phyloP scores from a whole-genome alignment of 2,888 invertebrate species.

The Agapostemon virescens region DNA sequence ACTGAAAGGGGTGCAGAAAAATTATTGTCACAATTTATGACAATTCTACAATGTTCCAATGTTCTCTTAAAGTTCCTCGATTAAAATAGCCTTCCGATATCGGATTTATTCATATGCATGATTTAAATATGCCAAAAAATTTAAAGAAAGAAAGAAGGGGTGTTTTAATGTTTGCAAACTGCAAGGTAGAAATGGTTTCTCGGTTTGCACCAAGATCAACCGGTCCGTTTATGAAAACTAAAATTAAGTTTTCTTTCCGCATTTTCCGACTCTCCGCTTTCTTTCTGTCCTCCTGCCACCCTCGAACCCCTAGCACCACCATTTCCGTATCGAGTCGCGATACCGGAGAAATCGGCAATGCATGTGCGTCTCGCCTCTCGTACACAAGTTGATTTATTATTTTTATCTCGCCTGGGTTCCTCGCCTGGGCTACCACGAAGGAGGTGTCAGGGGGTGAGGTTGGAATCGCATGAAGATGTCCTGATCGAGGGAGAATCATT shows the following conservation, averaged over 20 bases:
- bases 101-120: too few species aligned
- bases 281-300: conserved; percentile 6
- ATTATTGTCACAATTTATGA: too few species aligned
- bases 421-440: conserved; percentile 49
- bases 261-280: background rate
- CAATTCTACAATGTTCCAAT: too few species aligned
- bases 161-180: background rate
- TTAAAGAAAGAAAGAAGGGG: too few species aligned
- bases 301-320: conserved; percentile 54
- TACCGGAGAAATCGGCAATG: conserved; percentile 75
- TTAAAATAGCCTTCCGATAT: too few species aligned
- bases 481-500: conserved; percentile 41
- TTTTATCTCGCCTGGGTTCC: conserved; percentile 72
- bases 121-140: too few species aligned
- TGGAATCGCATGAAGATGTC: conserved; percentile 41
- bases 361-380: conserved; percentile 58
- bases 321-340: conserved; percentile 77
- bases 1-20: too few species aligned
- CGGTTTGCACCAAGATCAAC: background rate
- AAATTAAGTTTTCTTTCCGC: conserved; percentile 16
- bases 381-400: conserved; percentile 77
- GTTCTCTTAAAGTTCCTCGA: too few species aligned
- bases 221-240: background rate
- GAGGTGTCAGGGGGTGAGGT: conserved; percentile 16
- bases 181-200: background rate